Evolutionary conservation across 92 coral and sea anemone genomes (phyloP).

Genomic region (Bergia sp.): DNA sequence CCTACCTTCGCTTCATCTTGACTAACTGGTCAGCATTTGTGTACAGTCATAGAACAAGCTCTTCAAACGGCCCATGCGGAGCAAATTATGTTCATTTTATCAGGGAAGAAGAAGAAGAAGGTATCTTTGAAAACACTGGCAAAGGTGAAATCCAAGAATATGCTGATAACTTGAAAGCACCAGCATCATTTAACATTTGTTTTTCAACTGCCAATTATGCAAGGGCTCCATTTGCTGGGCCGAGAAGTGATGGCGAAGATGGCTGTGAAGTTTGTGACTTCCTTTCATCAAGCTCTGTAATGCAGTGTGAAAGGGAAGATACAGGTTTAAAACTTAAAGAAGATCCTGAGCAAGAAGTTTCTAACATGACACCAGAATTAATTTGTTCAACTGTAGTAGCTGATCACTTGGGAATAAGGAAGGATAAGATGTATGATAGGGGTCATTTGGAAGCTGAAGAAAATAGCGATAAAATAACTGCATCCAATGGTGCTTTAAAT

Average conservation of each 20-base stretch:
- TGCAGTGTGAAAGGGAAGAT: not conserved
- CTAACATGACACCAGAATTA: not conserved
- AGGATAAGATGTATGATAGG: not conserved
- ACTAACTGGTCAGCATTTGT: conserved; percentile 77
- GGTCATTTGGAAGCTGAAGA: conserved; percentile 36
- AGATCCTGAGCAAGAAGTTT: not conserved
- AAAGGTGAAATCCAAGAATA: not conserved
- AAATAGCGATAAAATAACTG: conserved; percentile 6
- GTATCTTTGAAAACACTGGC: not conserved
- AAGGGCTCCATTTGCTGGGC: not conserved
- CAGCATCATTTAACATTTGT: not conserved
- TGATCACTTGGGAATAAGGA: not conserved
- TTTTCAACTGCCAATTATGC: not conserved
- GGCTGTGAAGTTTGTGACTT: not conserved
- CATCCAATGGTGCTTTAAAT: not conserved
- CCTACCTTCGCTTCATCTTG: conserved; percentile 68
- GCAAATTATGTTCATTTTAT: not conserved
- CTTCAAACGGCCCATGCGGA: not conserved
- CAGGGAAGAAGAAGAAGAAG: not conserved
- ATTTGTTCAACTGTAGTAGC: not conserved
- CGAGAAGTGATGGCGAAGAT: not conserved
- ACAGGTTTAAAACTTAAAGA: not conserved
- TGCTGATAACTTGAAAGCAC: not conserved
- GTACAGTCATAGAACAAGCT: conserved; percentile 8
- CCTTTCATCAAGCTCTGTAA: conserved; percentile 9